phyloP scores from a whole-genome alignment of 2,113 vertebrate genomes.

The Prionailurus bengalensis region DNA sequence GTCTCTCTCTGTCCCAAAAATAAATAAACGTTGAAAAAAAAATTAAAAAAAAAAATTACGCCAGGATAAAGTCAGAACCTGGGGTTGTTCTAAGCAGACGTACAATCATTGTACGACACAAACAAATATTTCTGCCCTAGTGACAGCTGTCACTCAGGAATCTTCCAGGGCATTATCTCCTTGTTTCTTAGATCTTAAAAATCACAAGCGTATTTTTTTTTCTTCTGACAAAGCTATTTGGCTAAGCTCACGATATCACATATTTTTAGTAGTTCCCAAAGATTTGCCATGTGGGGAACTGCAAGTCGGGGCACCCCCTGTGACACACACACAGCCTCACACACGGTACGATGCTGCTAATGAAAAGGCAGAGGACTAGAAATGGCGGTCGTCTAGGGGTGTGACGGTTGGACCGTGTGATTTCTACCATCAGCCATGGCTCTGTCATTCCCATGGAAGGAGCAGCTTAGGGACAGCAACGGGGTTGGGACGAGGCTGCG shows the following conservation, averaged over 20 bases:
- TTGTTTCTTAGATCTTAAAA: slow-evolving; percentile 77
- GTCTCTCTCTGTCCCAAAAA: too few species aligned
- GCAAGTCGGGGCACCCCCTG: not conserved
- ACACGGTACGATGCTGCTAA: not conserved
- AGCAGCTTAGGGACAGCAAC: not conserved
- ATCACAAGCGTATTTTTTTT: slow-evolving; percentile 70
- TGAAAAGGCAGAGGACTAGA: not conserved
- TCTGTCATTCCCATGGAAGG: not conserved
- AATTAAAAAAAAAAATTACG: not conserved
- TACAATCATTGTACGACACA: slow-evolving; percentile 12
- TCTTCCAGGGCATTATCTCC: slow-evolving; percentile 38
- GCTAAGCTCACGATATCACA: not conserved
- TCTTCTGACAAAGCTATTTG: slow-evolving; percentile 68
- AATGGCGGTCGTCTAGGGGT: rapidly evolving
- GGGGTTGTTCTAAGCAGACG: not conserved
- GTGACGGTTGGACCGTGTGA: too few species aligned
- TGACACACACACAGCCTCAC: not conserved
- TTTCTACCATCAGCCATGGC: too few species aligned
- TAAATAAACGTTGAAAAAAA: too few species aligned
- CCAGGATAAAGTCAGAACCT: not conserved
- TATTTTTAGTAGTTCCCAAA: not conserved
- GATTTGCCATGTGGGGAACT: not conserved
- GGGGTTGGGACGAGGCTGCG: not conserved
- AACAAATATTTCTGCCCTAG: slow-evolving; percentile 65
- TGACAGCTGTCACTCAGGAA: slow-evolving; percentile 72